These are phyloP conservation scores for Heliangelus exortis DNA, from an alignment of 2,797 vertebrate genomes.

Conservation along the genomic window DNA sequence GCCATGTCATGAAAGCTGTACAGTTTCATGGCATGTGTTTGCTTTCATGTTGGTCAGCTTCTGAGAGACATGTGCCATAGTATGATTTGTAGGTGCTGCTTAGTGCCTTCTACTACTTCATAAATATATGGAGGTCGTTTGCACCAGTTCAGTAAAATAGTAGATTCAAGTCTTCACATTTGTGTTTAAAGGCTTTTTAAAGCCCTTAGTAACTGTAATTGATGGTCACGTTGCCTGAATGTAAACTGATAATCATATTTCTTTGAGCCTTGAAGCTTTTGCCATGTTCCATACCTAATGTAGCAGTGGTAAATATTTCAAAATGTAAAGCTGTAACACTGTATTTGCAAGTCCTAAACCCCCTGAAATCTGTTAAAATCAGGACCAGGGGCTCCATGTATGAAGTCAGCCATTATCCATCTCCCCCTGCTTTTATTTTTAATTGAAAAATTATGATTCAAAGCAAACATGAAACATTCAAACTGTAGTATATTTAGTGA, in stretches of 20 bases:
- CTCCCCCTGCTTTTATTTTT: not conserved
- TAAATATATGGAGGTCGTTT: not conserved
- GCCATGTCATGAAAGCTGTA: no score
- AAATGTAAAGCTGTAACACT: not conserved
- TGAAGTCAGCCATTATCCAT: not conserved
- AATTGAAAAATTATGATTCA: conserved; percentile 2
- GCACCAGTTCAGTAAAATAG: not conserved
- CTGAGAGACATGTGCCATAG: not conserved
- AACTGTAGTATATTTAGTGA: not conserved
- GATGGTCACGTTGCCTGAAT: not conserved
- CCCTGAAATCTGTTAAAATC: not conserved
- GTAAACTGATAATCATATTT: not conserved
- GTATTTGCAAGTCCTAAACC: not conserved
- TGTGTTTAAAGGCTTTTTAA: not conserved
- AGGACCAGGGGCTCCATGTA: not conserved
- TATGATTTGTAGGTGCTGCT: not conserved
- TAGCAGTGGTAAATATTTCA: not conserved
- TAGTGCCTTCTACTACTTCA: not conserved
- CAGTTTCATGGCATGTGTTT: not conserved
- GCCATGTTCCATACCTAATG: not conserved
- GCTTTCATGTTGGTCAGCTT: not conserved
- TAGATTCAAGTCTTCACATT: not conserved
- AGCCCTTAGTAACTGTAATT: not conserved
- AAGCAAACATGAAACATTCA: not conserved
- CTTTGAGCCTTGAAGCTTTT: not conserved